Evolutionary conservation across 2,797 vertebrate species (phyloP), one percentile per base, ranked within the genome.

Genomic region (Nothura maculosa): DNA sequence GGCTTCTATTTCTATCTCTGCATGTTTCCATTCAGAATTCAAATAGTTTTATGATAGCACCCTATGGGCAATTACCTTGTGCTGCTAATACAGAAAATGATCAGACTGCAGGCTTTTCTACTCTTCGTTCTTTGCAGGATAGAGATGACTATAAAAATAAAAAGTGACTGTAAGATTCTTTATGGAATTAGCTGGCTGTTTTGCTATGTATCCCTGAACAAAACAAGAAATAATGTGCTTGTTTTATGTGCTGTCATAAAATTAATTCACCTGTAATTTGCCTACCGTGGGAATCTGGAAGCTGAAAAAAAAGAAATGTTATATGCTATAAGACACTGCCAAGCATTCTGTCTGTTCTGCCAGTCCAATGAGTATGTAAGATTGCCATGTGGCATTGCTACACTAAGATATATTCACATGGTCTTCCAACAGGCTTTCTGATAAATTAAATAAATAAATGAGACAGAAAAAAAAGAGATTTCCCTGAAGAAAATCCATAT

Each of bases 401-500:
- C 64, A 81, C 52, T 50, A 61, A 91, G 86, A 81, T 21, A n/a
- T 47, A 62, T 62, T 90, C 76, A 12, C 38, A 42, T 12, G 32
- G 28, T 45, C 73, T 76, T 87, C 67, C 27, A 16, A 74, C 17
- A 70, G 69, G 28, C 15, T 81, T 89, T 88, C 85, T 80, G 38
- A 94, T n/a, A n/a, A n/a, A n/a, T n/a, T n/a, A n/a, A 19, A 43
- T 17, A 43, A 25, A 25, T 67, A 81, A 45, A 82, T 84, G 66
- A 15, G 8, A 30, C 18, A n/a, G 55, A 89, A 38, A 50, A 94
- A 91, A 81, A 76, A 58, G 5, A 81, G 16, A 64, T 83, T 94
- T 86, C 42, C 58, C 50, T 90, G 69, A 92, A 90, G 61, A 47
- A 14, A 50, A 74, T 24, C n/a, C n/a, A 21, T 40, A 94, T 93